Percentiles rank a stretch among this genome's conserved stretches.
Conservation (phyloP, 2,888 invertebrate species). For the Hipparchia semele region DNA sequence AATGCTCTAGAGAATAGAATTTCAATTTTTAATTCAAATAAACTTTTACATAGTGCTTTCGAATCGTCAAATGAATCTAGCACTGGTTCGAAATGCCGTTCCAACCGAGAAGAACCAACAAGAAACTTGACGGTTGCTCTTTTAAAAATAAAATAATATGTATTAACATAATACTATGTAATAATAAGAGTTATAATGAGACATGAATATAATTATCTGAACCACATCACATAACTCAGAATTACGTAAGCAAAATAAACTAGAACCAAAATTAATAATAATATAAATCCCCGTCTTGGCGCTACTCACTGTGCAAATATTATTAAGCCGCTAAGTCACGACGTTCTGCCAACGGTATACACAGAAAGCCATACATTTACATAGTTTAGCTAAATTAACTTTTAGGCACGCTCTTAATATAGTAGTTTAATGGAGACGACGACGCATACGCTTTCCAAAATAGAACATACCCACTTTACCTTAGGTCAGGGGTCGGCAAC, state of each 20-base stretch:
- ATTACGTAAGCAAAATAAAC: conserved; percentile 9
- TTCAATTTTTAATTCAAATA: too few relatives aligned
- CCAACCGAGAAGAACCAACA: too few relatives aligned
- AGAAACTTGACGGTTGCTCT: too few relatives aligned
- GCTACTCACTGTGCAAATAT: conserved; percentile 20
- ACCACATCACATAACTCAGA: conserved; percentile 19
- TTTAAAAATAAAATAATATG: too few relatives aligned
- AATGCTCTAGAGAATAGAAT: too few relatives aligned
- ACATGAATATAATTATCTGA: neutral
- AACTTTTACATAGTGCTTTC: too few relatives aligned
- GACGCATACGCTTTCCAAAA: conserved; percentile 60
- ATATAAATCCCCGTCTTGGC: conserved; percentile 19
- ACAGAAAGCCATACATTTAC: conserved; percentile 24
- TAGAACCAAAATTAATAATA: conserved; percentile 20
- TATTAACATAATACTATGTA: too few relatives aligned
- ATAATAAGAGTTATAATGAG: neutral
- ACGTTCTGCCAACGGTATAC: conserved; percentile 25
- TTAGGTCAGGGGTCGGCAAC: too few relatives aligned
- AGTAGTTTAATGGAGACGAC: conserved; percentile 55
- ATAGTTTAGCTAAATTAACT: conserved; percentile 41
- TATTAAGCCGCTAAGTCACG: conserved; percentile 31
- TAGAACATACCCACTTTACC: conserved; percentile 36
- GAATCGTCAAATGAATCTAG: too few relatives aligned
- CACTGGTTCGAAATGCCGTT: too few relatives aligned
- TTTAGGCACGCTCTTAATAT: conserved; percentile 50